Conservation (phyloP, 2,797 vertebrate genomes). For the Sciurus vulgaris region DNA sequence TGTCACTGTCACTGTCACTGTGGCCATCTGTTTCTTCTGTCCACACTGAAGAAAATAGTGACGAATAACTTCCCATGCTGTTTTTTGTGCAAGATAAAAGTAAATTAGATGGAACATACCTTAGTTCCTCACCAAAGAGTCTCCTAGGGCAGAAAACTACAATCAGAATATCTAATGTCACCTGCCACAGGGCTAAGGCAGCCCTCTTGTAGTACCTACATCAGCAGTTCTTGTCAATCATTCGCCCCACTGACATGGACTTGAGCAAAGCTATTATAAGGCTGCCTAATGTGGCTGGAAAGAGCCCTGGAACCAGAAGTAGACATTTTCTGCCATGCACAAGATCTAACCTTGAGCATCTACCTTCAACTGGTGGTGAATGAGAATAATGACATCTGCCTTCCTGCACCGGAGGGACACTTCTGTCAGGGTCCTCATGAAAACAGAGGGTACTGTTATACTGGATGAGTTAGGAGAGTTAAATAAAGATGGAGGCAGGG, state of each 20-base stretch:
- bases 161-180: neutral
- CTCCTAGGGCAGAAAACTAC: neutral
- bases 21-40: neutral
- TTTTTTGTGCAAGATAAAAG: slow-evolving; percentile 31
- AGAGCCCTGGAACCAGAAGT: neutral
- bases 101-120: neutral
- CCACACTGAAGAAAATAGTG: neutral
- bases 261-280: neutral
- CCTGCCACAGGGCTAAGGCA: neutral
- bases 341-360: neutral
- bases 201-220: fast-evolving
- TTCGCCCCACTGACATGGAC: neutral
- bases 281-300: neutral
- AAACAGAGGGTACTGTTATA: neutral
- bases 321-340: neutral
- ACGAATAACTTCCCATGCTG: neutral
- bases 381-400: too few species aligned
- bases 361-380: neutral
- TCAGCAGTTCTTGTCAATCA: neutral
- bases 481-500: neutral
- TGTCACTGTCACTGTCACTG: neutral
- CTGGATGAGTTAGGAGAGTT: neutral
- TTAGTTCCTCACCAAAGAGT: neutral
- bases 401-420: fast-evolving
- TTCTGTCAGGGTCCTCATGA: neutral